phyloP scores from a whole-genome alignment of 1,140 invertebrate genomes.

The Drosophila tristis region DNA sequence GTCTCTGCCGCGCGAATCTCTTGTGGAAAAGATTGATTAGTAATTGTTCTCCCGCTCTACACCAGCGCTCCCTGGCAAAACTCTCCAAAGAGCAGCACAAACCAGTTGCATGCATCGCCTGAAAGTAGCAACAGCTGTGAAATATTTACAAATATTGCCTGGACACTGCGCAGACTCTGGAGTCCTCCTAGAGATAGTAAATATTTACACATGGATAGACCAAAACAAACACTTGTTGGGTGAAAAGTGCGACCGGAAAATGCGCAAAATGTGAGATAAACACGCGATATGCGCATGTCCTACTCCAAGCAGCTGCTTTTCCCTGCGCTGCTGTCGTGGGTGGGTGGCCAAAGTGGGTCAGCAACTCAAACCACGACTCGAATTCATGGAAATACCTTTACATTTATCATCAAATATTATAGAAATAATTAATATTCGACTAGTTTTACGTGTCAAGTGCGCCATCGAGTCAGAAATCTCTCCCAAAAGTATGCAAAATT shows the following conservation, averaged over 20 bases:
- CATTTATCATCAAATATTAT: not conserved
- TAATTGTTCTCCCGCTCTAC: too few species aligned
- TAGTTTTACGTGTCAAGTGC: too few species aligned
- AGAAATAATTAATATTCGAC: not conserved
- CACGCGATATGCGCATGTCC: slow-evolving; percentile 70
- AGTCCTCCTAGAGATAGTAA: slow-evolving; percentile 36
- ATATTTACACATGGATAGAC: slow-evolving; percentile 61
- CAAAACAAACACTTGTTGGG: slow-evolving; percentile 79
- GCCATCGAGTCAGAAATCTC: not conserved
- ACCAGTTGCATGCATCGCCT: slow-evolving; percentile 44
- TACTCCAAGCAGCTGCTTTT: slow-evolving; percentile 66
- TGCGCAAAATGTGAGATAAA: slow-evolving; percentile 58
- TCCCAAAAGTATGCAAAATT: not conserved
- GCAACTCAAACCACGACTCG: slow-evolving; percentile 33
- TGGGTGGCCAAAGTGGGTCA: slow-evolving; percentile 69
- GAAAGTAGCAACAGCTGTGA: slow-evolving; percentile 45
- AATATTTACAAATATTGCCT: slow-evolving; percentile 58
- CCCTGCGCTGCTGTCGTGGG: slow-evolving; percentile 32
- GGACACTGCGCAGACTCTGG: slow-evolving; percentile 66
- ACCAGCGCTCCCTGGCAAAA: slow-evolving; percentile 4
- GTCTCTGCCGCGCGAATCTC: too few species aligned
- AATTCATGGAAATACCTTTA: slow-evolving; percentile 22
- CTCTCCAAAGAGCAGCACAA: slow-evolving; percentile 9
- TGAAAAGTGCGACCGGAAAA: slow-evolving; percentile 20
- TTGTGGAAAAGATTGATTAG: too few species aligned